Percentiles rank a stretch among this genome's conserved stretches.
Evolutionary conservation across 2,113 vertebrate species (phyloP).

Genomic region (Oryzias javanicus): DNA sequence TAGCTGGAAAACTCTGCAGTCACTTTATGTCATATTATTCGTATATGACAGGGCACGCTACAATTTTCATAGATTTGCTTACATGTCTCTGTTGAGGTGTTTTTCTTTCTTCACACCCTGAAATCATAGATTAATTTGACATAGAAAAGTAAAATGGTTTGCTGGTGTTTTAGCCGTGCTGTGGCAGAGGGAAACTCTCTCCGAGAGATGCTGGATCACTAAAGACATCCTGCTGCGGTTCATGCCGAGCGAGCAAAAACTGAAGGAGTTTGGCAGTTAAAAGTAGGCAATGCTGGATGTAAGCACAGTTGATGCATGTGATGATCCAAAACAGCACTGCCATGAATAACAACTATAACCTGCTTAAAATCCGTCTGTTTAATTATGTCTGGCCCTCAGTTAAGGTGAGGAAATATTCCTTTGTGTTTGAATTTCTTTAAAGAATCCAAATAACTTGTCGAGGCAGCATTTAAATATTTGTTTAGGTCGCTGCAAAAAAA

Average conservation of each 20-base stretch:
- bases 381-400: conserved; percentile 7
- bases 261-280: conserved; percentile 43
- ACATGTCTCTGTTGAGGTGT: neutral
- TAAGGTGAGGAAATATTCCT: neutral
- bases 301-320: conserved; percentile 17
- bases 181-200: neutral
- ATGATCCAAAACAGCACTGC: conserved; percentile 26
- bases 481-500: no score
- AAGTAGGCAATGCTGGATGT: conserved; percentile 22
- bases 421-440: no score
- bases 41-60: neutral
- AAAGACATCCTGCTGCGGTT: conserved; percentile 1
- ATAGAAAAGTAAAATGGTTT: no score
- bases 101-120: neutral
- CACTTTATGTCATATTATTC: neutral
- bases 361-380: conserved; percentile 8
- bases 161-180: no score
- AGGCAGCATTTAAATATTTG: no score
- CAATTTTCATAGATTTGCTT: neutral
- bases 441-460: no score
- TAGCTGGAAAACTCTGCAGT: neutral
- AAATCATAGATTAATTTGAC: neutral
- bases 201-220: conserved; percentile 1
- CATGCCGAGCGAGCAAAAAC: conserved; percentile 25
- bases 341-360: conserved; percentile 16